phyloP scores from a whole-genome alignment of 2,113 vertebrate genomes.

The Clarias gariepinus region DNA sequence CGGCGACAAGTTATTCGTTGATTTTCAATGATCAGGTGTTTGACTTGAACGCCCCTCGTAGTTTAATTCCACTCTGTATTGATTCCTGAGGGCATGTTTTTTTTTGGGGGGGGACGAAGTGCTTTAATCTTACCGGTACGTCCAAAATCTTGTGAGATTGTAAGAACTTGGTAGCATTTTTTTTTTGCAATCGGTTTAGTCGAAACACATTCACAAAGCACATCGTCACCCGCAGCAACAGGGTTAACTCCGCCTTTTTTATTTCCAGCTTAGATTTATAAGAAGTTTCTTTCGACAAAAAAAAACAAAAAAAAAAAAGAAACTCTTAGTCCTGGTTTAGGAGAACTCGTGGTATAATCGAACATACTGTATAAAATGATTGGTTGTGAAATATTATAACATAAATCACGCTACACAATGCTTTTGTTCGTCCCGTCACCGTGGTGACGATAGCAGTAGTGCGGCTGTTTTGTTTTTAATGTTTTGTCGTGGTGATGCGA shows the following conservation, averaged over 20 bases:
- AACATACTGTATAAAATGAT: background rate
- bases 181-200: background rate
- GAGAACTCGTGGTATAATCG: background rate
- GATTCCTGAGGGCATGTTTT: background rate
- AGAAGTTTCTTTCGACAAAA: background rate
- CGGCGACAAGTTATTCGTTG: too few relatives aligned
- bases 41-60: too few relatives aligned
- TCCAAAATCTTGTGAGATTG: background rate
- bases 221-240: background rate
- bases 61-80: background rate
- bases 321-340: background rate
- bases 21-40: too few relatives aligned
- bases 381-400: background rate
- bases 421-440: background rate
- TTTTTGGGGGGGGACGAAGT: background rate
- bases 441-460: background rate
- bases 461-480: background rate
- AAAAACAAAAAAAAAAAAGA: background rate
- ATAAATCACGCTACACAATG: background rate
- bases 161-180: too few relatives aligned
- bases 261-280: background rate
- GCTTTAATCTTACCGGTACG: background rate
- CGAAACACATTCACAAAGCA: background rate
- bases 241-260: too few relatives aligned
- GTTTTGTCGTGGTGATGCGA: background rate